Conservation (phyloP, 2,113 vertebrate genomes). For the Orientallactaga bullata region DNA sequence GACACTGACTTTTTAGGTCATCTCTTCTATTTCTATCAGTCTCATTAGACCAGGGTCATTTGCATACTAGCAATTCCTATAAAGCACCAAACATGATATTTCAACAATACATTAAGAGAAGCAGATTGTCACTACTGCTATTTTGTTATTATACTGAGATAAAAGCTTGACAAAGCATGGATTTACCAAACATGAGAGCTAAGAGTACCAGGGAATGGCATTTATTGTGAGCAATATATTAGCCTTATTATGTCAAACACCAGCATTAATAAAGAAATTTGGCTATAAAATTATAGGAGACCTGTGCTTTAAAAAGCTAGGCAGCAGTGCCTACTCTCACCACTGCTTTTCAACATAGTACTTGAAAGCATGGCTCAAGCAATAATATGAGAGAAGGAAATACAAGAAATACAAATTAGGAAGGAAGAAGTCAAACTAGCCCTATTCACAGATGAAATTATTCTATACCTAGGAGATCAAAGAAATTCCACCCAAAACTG, state of each 20-base stretch:
- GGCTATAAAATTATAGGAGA: constrained; percentile 11
- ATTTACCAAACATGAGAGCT: background rate
- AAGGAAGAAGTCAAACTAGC: no score
- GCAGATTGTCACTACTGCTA: background rate
- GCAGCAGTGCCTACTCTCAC: no score
- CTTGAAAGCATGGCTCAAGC: no score
- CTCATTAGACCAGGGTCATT: background rate
- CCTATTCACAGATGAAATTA: no score
- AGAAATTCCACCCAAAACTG: no score
- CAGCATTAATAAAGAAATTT: background rate
- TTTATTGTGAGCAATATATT: constrained; percentile 5
- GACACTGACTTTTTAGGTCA: constrained; percentile 34
- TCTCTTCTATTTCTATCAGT: background rate
- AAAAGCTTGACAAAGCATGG: background rate
- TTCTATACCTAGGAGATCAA: no score
- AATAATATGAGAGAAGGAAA: no score
- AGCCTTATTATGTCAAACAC: background rate
- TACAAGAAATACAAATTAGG: no score
- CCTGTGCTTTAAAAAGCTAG: background rate
- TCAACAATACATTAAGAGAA: background rate
- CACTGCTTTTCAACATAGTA: no score
- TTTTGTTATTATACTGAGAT: background rate
- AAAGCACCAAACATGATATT: background rate
- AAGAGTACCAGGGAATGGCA: background rate
- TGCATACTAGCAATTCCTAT: background rate